These are phyloP conservation scores for Mesocentrotus franciscanus DNA, from an alignment of 53 echinoderm and acorn worm species.

Conservation along the genomic window DNA sequence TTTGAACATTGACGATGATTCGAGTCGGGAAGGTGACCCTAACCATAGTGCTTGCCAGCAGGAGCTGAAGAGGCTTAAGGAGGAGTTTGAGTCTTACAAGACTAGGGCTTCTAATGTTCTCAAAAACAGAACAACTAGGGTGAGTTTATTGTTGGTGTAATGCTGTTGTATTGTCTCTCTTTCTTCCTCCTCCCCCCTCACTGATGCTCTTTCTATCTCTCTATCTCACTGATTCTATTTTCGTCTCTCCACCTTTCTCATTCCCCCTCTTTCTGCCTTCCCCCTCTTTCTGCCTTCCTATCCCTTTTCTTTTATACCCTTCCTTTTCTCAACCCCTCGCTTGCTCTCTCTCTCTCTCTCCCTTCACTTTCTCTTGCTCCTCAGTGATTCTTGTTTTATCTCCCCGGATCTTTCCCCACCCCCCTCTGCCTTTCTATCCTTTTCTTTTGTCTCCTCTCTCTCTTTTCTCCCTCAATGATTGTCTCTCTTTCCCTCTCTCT, in stretches of 20 bases:
- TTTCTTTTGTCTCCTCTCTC: background rate
- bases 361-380: too few species aligned
- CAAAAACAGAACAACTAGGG: constrained; percentile 92
- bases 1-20: constrained; percentile 82
- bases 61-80: constrained; percentile 91
- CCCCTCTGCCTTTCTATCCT: background rate
- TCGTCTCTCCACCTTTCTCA: too few species aligned
- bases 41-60: constrained; percentile 92
- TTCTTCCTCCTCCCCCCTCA: too few species aligned
- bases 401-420: background rate
- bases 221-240: background rate
- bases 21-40: constrained; percentile 78
- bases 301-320: too few species aligned
- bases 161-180: too few species aligned
- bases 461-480: background rate
- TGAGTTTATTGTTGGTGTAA: constrained; percentile 46
- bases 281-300: too few species aligned
- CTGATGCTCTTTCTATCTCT: background rate
- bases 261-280: too few species aligned
- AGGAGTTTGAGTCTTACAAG: constrained; percentile 99
- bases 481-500: background rate
- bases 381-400: background rate
- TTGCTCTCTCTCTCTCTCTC: too few species aligned
- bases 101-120: constrained; percentile 86
- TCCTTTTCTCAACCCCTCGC: too few species aligned